Base-by-base conservation (phyloP, 1,140 invertebrate genomes). In the Anoplolepis gracilipes region DNA sequence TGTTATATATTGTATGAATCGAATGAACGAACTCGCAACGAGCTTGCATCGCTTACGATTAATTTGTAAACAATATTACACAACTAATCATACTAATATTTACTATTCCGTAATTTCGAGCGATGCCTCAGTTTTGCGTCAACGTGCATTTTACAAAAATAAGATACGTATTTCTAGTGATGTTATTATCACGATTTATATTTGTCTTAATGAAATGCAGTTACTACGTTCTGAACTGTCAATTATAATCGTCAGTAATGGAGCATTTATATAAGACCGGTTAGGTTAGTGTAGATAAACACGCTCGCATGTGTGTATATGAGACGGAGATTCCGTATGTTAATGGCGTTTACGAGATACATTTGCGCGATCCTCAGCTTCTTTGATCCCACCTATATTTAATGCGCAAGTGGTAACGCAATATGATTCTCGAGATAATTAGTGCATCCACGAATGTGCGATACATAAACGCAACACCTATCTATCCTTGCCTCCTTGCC, bases 391-490 rank as follows among this genome's bases (percentile, higher is more conserved):
- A 28, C 39, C 67, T 36, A n/a, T 28, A 49, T 82, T 72, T 53
- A 85, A 86, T 73, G 84, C 55, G 75, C 46, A 49, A 49, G 46
- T 61, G 16, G 49, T 30, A 57, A 67, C 59, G 69, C 73, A 75
- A 88, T 57, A 76, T 62, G 72, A 73, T 76, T 85, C 82, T 79
- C 42, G 76, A 82, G 87, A 82, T 88, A 89, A 89, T 89, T 89
- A 87, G 87, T 76, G 67, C 82, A 76, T 85, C 82, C 85, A 81
- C 78, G 73, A 89, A 65, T 82, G 77, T 84, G 19, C 84, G 87
- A 86, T 82, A 84, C 88, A 77, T 79, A 86, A 89, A 89, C 87
- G 87, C 85, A 82, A 89, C 88, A 88, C 64, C 82, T 72, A 77
- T 36, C 36, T 69, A 10, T 11, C 39, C 7, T n/a, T 36, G 6